Base-by-base conservation (phyloP, 2,113 vertebrate species). In the Neogobius melanostomus region DNA sequence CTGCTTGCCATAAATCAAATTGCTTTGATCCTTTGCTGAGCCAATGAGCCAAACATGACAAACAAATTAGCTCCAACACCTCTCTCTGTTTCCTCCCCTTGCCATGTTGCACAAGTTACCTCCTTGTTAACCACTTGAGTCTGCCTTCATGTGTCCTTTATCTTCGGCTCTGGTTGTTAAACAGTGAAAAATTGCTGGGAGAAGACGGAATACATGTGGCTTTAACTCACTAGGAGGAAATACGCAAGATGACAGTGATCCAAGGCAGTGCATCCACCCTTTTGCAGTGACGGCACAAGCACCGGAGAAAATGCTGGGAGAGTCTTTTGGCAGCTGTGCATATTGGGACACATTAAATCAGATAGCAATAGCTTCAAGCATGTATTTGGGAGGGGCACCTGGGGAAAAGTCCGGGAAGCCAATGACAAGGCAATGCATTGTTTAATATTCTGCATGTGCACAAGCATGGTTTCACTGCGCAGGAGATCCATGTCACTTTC, bases 371-470 rank as follows among this genome's bases (percentile, higher is more conserved):
- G 79, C 80, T 64, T 61, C 61, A 72, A 71, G 80, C 74, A 70
- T 36, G 67, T 66, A 69, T 59, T 54, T 72, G 65, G 68, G 51
- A 48, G 66, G 77, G 73, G 73, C 66, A 81, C 69, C 63, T 75
- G 77, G 75, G 81, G 28, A 36, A 36, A 75, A 68, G 59, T 65
- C 77, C 64, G 68, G 36, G 61, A 69, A 66, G 52, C 48, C 45
- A 28, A 52, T 71, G 72, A 83, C 76, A 83, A 75, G 69, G 79
- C 49, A 12, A 64, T n/a, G 61, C 70, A 76, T 82, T 82, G 76
- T 84, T 83, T 68, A 53, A 57, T 65, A 54, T 75, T 60, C 66
- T 69, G 57, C 65, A 64, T 71, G 8, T 59, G 69, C 50, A 75
- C 69, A 15, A 67, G 71, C 59, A 36, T 63, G 54, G 79, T 77